Percentiles rank a stretch among this genome's conserved stretches.
phyloP scores from a whole-genome alignment of 2,888 invertebrate genomes.

The Chalcis sispes region DNA sequence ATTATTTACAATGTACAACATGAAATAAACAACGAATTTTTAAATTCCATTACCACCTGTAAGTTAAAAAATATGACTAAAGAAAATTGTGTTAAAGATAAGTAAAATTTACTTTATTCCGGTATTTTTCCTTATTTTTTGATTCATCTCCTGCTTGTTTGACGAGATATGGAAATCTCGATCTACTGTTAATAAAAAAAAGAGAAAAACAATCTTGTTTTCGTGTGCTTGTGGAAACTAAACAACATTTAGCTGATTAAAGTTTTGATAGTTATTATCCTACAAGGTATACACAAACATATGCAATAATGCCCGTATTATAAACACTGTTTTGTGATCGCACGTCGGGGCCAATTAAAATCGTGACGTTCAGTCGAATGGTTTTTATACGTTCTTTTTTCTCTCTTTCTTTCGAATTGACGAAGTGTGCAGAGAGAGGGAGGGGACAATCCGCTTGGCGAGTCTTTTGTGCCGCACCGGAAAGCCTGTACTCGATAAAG shows the following conservation, averaged over 20 bases:
- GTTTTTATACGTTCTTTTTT: slow-evolving; percentile 2
- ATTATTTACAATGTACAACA: too few species aligned
- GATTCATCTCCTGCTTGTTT: background rate
- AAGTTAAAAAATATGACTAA: too few species aligned
- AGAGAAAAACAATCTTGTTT: background rate
- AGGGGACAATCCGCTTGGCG: too few species aligned
- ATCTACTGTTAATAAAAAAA: background rate
- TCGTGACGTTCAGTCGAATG: background rate
- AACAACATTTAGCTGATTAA: slow-evolving; percentile 63
- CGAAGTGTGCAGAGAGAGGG: too few species aligned
- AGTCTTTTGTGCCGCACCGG: too few species aligned
- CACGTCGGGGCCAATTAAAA: slow-evolving; percentile 25
- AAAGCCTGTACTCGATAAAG: too few species aligned
- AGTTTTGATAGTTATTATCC: slow-evolving; percentile 65
- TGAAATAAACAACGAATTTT: too few species aligned
- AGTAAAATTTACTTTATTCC: too few species aligned
- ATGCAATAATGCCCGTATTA: slow-evolving; percentile 54
- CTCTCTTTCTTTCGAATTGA: too few species aligned
- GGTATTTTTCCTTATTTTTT: background rate
- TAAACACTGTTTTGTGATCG: slow-evolving; percentile 29
- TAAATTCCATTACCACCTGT: too few species aligned
- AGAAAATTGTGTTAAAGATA: too few species aligned
- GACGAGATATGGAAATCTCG: background rate
- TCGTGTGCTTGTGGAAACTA: slow-evolving; percentile 54
- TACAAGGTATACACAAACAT: too few species aligned